Evolutionary conservation across 2,888 invertebrate genomes (phyloP).

Genomic region (Endotricha flammealis): DNA sequence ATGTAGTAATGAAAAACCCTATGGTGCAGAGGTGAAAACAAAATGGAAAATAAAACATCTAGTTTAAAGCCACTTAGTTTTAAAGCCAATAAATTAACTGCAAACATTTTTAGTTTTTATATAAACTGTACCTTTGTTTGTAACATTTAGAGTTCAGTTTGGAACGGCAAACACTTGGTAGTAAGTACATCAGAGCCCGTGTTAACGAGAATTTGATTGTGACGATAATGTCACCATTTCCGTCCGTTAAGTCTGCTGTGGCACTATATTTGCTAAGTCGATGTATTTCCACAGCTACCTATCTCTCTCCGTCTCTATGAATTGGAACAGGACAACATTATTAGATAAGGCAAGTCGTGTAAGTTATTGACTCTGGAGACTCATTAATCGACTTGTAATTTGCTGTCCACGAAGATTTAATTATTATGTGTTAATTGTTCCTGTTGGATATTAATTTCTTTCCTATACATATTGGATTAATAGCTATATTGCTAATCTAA

Average conservation of each 20-base stretch:
- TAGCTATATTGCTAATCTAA: too few species aligned
- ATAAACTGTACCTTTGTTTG: not conserved
- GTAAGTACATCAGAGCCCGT: constrained; percentile 22
- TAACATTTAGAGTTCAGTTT: constrained; percentile 2
- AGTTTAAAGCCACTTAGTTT: constrained; percentile 12
- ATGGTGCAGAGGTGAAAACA: not conserved
- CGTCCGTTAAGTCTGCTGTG: constrained; percentile 16
- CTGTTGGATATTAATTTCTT: too few species aligned
- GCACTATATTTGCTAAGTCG: constrained; percentile 15
- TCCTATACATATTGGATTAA: too few species aligned
- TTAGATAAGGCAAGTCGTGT: constrained; percentile 15
- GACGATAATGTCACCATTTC: constrained; percentile 40
- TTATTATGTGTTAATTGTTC: constrained; percentile 12
- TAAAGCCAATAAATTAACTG: constrained; percentile 10
- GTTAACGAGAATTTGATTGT: constrained; percentile 58
- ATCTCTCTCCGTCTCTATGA: constrained; percentile 23
- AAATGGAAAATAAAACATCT: constrained; percentile 10
- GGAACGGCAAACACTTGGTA: not conserved
- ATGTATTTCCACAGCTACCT: not conserved
- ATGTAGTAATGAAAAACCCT: not conserved
- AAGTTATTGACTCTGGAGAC: constrained; percentile 10
- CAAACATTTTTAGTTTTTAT: not conserved
- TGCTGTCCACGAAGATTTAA: constrained; percentile 17
- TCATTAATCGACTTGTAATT: constrained; percentile 26
- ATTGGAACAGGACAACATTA: constrained; percentile 18